Conservation (phyloP, 2,797 vertebrate genomes). For the Sebastes jordani region DNA sequence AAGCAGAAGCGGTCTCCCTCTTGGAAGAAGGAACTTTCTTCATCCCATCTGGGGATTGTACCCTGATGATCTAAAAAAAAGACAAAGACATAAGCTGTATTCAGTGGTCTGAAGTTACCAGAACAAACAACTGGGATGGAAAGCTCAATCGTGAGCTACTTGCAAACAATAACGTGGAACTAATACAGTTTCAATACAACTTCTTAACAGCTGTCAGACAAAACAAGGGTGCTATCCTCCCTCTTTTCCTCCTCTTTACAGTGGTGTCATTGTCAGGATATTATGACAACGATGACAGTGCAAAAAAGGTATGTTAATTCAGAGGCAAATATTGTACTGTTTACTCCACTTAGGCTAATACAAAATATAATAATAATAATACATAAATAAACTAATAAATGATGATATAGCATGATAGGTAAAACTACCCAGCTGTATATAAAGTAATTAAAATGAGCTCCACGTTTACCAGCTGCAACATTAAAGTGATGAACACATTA, state of each 20-base stretch:
- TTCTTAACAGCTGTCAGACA: constrained; percentile 2
- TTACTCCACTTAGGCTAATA: too few relatives aligned
- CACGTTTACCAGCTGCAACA: too few relatives aligned
- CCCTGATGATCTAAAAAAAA: constrained; percentile 87
- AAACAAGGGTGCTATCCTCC: background rate
- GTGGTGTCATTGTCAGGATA: constrained; percentile 35
- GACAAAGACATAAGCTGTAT: background rate
- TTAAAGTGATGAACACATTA: too few relatives aligned
- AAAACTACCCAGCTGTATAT: too few relatives aligned
- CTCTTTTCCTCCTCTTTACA: background rate
- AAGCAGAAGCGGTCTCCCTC: constrained; percentile 90
- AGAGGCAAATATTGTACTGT: too few relatives aligned
- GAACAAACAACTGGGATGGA: background rate
- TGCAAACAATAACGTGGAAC: background rate
- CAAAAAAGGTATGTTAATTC: too few relatives aligned
- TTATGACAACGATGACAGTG: background rate
- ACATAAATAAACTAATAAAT: too few relatives aligned
- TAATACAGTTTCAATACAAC: background rate
- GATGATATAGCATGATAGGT: too few relatives aligned
- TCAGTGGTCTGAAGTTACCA: background rate
- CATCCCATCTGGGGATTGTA: constrained; percentile 96
- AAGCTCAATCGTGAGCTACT: background rate
- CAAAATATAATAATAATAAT: too few relatives aligned
- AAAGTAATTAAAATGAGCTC: too few relatives aligned
- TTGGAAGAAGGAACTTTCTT: constrained; percentile 93